Conservation (phyloP, 2,113 vertebrate species). For the Pardalotus punctatus region DNA sequence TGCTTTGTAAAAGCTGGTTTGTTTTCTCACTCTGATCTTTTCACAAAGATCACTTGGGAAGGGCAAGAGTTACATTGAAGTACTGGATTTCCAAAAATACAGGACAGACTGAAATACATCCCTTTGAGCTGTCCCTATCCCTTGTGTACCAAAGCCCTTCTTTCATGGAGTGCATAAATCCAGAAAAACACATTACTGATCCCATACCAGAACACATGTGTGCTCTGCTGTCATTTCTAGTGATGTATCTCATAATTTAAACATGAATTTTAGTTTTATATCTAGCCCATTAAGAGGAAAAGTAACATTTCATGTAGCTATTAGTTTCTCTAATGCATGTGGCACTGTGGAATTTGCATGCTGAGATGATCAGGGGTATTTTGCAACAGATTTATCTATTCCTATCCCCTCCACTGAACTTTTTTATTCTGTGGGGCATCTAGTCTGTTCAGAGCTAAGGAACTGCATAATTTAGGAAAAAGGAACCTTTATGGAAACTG, state of each 20-base stretch:
- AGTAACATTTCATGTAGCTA: neutral
- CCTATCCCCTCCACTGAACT: neutral
- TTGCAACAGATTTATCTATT: neutral
- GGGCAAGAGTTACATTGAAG: neutral
- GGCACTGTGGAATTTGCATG: neutral
- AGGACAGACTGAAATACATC: neutral
- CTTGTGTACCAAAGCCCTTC: neutral
- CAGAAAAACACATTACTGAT: neutral
- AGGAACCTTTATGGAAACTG: neutral
- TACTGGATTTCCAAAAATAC: neutral
- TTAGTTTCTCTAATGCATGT: neutral
- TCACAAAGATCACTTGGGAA: neutral
- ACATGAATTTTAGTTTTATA: neutral
- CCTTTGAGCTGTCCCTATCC: neutral
- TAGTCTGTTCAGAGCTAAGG: neutral
- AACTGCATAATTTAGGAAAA: neutral
- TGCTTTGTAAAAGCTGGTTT: neutral
- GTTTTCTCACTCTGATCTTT: neutral
- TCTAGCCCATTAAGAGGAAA: neutral
- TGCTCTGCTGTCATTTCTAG: neutral
- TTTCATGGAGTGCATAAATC: neutral
- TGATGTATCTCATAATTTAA: neutral
- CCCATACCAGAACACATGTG: neutral
- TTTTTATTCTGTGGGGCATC: neutral
- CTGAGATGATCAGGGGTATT: neutral